Conservation (phyloP, 37 sponge, comb jelly and placozoan species). For the Tethya wilhelma region DNA sequence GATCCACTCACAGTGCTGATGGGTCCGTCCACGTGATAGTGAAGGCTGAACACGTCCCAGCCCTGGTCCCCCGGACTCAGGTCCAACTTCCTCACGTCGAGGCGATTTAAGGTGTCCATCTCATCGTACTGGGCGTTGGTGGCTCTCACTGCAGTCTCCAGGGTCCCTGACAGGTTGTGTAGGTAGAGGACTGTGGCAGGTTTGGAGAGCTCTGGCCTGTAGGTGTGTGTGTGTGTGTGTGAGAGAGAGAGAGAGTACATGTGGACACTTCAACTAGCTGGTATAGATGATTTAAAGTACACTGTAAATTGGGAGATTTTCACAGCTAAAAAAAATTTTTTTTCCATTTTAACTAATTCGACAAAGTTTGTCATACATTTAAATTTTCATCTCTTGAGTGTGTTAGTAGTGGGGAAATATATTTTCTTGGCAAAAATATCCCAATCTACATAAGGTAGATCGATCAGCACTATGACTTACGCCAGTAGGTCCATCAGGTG, state of each 20-base stretch:
- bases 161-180: constrained; percentile 90
- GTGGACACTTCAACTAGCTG: too few relatives aligned
- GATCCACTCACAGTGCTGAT: constrained; percentile 76
- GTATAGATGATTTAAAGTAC: too few relatives aligned
- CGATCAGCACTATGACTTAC: too few relatives aligned
- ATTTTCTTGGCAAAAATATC: too few relatives aligned
- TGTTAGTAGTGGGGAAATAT: too few relatives aligned
- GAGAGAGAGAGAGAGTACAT: constrained; percentile 1
- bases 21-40: constrained; percentile 94
- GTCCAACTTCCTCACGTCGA: constrained; percentile 90
- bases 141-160: constrained; percentile 89
- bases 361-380: too few relatives aligned
- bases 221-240: constrained; percentile 7
- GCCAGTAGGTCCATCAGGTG: constrained; percentile 97
- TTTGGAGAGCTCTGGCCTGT: constrained; percentile 79
- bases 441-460: too few relatives aligned
- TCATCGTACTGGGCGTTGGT: constrained; percentile 98
- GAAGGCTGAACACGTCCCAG: constrained; percentile 98
- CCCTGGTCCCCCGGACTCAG: constrained; percentile 88
- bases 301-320: too few relatives aligned
- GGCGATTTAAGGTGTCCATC: constrained; percentile 81
- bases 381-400: too few relatives aligned
- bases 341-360: too few relatives aligned
- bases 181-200: constrained; percentile 74
- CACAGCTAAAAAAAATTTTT: too few relatives aligned